Conservation (phyloP, 2,888 invertebrate species). For the Thecophora atra region DNA sequence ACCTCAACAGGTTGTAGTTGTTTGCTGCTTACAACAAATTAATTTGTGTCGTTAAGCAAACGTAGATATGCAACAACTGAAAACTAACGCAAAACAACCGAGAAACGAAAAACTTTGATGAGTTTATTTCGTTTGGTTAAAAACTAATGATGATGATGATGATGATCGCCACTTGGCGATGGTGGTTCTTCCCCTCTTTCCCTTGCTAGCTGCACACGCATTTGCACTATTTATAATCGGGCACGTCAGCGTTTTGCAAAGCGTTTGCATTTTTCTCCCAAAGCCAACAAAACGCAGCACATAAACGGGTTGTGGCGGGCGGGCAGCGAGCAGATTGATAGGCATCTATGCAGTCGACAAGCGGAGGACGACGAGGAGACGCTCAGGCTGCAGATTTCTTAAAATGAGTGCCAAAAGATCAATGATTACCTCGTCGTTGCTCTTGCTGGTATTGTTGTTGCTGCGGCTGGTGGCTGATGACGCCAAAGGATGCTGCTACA, state of each 20-base stretch:
- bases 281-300: constrained; percentile 12
- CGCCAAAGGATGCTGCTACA: constrained; percentile 44
- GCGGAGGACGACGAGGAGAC: background rate
- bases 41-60: constrained; percentile 37
- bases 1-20: constrained; percentile 1
- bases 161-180: constrained; percentile 40
- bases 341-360: background rate
- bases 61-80: constrained; percentile 22
- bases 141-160: constrained; percentile 42
- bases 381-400: constrained; percentile 14
- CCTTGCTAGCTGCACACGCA: constrained; percentile 44
- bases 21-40: constrained; percentile 24
- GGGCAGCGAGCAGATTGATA: background rate
- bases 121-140: constrained; percentile 40
- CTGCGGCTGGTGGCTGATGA: constrained; percentile 19
- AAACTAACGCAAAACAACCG: background rate
- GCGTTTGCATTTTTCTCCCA: constrained; percentile 13
- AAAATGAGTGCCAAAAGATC: constrained; percentile 32
- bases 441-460: constrained; percentile 36
- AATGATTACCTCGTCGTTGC: constrained; percentile 22
- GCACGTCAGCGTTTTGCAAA: constrained; percentile 6
- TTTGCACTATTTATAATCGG: constrained; percentile 51
- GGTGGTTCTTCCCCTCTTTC: constrained; percentile 43
- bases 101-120: constrained; percentile 34
- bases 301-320: background rate